Evolutionary conservation across 2,113 vertebrate species (phyloP), one percentile per base, ranked within the genome.

Genomic region (Laticauda colubrina): DNA sequence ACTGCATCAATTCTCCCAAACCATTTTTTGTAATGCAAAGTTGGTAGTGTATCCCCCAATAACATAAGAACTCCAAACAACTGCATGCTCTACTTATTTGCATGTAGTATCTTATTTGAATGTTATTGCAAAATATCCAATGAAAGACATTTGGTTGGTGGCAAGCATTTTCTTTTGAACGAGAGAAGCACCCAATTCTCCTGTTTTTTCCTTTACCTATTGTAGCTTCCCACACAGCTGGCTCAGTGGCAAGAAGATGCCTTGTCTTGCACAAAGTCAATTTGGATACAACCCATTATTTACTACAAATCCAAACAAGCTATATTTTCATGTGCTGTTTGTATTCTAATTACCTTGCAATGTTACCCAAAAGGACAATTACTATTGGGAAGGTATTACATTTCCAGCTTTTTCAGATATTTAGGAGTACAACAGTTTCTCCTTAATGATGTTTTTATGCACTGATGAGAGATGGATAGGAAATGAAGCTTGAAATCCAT

Each of bases 321-420:
- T 56, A 39, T 88, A 88, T 88, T 88, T 88, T 89, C 88, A 57
- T 89, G 55, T 89, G 88, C 87, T 55, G 18, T 55, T 39, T 89
- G 54, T 34, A 34, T 39, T 56, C 87, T 88, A 59, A 89, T 43
- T 57, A 57, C 88, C 21, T 39, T 55, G n/a, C 88, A 89, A 53
- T 88, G 53, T 56, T 87, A 54, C 87, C 87, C 88, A 39, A 43
- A 43, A 89, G 54, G 43, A 23, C 23, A 57, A 89, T 89, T 57
- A 29, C 55, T 14, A 43, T 24, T 26, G 34, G 21, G 29, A 43
- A 34, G 55, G 20, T 21, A 39, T 56, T 89, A 56, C 55, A 57
- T 56, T n/a, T 54, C n/a, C 11, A 26, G 55, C 55, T 24, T 57
- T 57, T 89, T 23, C 54, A 89, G 88, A 89, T 57, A 57, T 14